A percentile compares a stretch with the other conserved stretches of the same genome.
These are phyloP conservation scores for Drosophila sp. DNA, from an alignment of 1,140 invertebrate genomes.

Conservation along the genomic window DNA sequence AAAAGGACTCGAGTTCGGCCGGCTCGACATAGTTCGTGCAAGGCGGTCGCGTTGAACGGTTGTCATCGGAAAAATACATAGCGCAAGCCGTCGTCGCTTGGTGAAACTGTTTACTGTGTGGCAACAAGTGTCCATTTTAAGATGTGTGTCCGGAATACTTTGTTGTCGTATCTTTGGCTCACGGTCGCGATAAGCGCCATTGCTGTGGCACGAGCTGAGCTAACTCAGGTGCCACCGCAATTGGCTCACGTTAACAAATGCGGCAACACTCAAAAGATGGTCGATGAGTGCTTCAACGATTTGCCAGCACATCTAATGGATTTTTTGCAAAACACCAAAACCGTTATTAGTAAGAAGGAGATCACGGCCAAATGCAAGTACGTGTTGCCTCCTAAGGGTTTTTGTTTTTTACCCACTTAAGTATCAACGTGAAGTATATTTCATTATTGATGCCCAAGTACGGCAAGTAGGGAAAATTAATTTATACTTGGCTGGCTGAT, in stretches of 20 bases:
- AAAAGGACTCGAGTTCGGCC: constrained; percentile 12
- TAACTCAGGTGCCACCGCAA: constrained; percentile 19
- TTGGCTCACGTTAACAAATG: constrained; percentile 46
- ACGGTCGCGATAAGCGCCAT: constrained; percentile 22
- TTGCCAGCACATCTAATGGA: constrained; percentile 77
- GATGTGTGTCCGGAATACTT: not conserved
- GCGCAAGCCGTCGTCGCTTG: not conserved
- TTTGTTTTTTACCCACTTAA: not conserved
- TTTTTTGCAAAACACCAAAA: constrained; percentile 72
- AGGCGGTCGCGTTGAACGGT: constrained; percentile 22
- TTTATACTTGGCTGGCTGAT: not conserved
- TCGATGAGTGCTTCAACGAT: constrained; percentile 80
- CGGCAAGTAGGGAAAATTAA: not conserved
- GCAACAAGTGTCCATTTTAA: constrained; percentile 58
- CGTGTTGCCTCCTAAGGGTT: not conserved
- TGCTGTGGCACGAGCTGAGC: constrained; percentile 28
- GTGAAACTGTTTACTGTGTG: not conserved
- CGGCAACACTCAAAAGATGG: constrained; percentile 73
- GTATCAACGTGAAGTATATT: not conserved
- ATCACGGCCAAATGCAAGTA: constrained; percentile 78
- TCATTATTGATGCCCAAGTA: constrained; percentile 48
- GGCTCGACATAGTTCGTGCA: constrained; percentile 38
- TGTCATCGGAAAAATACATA: not conserved
- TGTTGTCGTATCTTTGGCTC: constrained; percentile 9
- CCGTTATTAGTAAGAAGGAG: constrained; percentile 71